A percentile compares a stretch with the other conserved stretches of the same genome.
phyloP scores from a whole-genome alignment of 2,888 invertebrate genomes.

The Zelleria hepariella region DNA sequence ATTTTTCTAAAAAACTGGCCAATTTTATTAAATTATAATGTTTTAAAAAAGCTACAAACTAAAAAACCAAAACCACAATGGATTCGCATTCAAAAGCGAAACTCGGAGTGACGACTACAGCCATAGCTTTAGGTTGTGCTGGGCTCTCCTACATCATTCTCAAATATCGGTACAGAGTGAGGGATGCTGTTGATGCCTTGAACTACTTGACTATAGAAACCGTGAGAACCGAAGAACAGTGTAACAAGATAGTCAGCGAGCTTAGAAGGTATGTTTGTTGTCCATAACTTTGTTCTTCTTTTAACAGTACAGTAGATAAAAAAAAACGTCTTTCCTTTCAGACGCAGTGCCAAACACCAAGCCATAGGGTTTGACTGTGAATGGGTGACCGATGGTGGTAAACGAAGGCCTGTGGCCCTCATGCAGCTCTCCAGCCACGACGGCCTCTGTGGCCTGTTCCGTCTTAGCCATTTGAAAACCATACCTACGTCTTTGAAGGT shows the following conservation, averaged over 20 bases:
- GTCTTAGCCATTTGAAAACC: slow-evolving; percentile 72
- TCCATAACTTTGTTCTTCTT: too few relatives aligned
- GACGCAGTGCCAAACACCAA: slow-evolving; percentile 40
- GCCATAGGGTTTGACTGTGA: slow-evolving; percentile 87
- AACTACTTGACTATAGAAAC: slow-evolving; percentile 36
- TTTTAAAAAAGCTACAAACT: too few relatives aligned
- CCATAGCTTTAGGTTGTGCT: slow-evolving; percentile 27
- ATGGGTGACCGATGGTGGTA: slow-evolving; percentile 78
- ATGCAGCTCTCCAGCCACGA: slow-evolving; percentile 80
- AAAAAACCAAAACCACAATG: slow-evolving; percentile 16
- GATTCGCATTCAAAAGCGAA: slow-evolving; percentile 23
- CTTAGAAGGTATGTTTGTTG: slow-evolving; percentile 31
- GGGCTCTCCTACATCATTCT: slow-evolving; percentile 27
- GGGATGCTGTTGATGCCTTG: slow-evolving; percentile 32
- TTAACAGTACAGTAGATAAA: too few relatives aligned
- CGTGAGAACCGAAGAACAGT: slow-evolving; percentile 31
- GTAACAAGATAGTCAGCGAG: slow-evolving; percentile 36
- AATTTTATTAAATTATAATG: not conserved
- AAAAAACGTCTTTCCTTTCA: slow-evolving; percentile 24
- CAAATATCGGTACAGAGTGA: slow-evolving; percentile 20
- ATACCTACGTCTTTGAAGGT: slow-evolving; percentile 76
- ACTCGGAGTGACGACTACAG: slow-evolving; percentile 27
- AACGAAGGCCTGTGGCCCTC: slow-evolving; percentile 75
- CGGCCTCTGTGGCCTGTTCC: slow-evolving; percentile 79
- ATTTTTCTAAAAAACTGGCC: not conserved